These are phyloP conservation scores for Ochropleura leucogaster DNA, from an alignment of 2,888 invertebrate species.

Conservation along the genomic window DNA sequence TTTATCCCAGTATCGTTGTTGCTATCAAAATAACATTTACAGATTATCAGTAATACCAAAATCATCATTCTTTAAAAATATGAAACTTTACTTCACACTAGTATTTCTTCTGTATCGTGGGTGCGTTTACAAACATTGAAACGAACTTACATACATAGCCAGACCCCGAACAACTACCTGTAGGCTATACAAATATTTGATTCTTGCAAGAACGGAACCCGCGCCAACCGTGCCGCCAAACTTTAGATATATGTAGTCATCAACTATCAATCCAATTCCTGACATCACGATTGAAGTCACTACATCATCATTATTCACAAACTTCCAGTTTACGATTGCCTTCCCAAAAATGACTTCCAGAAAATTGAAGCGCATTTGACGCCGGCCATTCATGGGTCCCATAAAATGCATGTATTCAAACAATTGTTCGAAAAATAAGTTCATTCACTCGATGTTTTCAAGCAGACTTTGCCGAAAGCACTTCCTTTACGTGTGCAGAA, in stretches of 20 bases:
- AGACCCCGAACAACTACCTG: too few relatives aligned
- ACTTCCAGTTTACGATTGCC: slow-evolving; percentile 19
- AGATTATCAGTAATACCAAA: too few relatives aligned
- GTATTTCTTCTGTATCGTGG: too few relatives aligned
- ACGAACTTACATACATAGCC: too few relatives aligned
- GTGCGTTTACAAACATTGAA: too few relatives aligned
- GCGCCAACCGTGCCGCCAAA: too few relatives aligned
- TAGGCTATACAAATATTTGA: too few relatives aligned
- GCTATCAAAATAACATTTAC: too few relatives aligned
- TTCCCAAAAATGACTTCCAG: slow-evolving; percentile 20
- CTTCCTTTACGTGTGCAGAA: slow-evolving; percentile 74
- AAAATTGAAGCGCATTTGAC: slow-evolving; percentile 41
- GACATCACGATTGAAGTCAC: background rate
- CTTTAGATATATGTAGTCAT: background rate
- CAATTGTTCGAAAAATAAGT: slow-evolving; percentile 59
- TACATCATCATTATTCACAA: slow-evolving; percentile 6
- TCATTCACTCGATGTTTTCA: slow-evolving; percentile 58
- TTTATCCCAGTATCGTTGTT: too few relatives aligned
- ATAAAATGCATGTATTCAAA: slow-evolving; percentile 44
- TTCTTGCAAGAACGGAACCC: too few relatives aligned
- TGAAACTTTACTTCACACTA: too few relatives aligned
- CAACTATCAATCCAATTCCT: background rate
- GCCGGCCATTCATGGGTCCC: slow-evolving; percentile 38
- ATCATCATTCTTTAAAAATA: background rate
- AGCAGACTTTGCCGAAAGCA: slow-evolving; percentile 61